Base-by-base conservation (phyloP, 2,113 vertebrate genomes). In the Actenoides lindsayi region DNA sequence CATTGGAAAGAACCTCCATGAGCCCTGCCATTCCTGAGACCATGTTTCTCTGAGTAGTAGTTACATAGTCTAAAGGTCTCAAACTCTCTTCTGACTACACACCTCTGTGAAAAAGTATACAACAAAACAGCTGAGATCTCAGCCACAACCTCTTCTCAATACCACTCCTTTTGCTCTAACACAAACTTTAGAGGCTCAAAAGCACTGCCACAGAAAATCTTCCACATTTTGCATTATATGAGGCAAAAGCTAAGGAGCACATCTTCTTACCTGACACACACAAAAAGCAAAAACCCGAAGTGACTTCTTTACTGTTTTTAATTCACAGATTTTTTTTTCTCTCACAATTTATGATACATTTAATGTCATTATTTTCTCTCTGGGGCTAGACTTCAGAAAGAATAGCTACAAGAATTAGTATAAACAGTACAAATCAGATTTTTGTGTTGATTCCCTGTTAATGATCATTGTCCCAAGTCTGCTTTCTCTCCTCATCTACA, bases 21-120 rank as follows among this genome's bases (percentile, higher is more conserved):
- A 6, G 0, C 6, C 14, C n/a, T 8, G 3, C 11, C 5, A 6
- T 67, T 67, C 51, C 53, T 37, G 6, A 6, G 20, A 39, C 27
- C 37, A 67, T 11, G 14, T 16, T 71, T 82, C 75, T 21, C 20
- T 67, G 35, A 63, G 20, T 19, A 57, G 13, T 10, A 35, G 17
- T 89, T 41, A 31, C 28, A 42, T 2, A 89, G 13, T 30, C 5
- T 42, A 23, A 53, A 69, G 9, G 16, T 80, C 53, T 80, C 48
- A 64, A 79, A 71, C 8, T 75, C 42, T 54, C 5, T 83, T 86
- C 21, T 70, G 44, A 56, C 30, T 62, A 13, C 31, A 39, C 24
- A 67, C 8, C 7, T 79, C n/a, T 16, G 6, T 37, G 53, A 68
- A 30, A 39, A 87, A 68, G 19, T 9, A 30, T 5, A 42, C 21